These are phyloP conservation scores for Nemotelus nigrinus DNA, from an alignment of 2,888 invertebrate species.

Conservation along the genomic window DNA sequence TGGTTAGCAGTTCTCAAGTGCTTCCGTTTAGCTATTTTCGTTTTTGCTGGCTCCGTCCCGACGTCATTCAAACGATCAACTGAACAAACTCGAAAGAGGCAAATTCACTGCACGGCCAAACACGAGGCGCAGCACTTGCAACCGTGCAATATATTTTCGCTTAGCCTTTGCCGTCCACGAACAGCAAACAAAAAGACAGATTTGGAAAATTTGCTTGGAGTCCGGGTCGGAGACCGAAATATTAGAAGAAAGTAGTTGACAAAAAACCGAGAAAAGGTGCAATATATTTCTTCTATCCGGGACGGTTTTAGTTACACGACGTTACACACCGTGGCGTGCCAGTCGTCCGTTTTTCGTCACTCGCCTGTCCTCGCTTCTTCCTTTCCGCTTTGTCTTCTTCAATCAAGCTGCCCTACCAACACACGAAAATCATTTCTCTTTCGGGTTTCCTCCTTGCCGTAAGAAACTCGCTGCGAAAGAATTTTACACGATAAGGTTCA, in stretches of 20 bases:
- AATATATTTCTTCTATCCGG: constrained; percentile 52
- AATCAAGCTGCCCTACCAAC: constrained; percentile 26
- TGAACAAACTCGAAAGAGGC: background rate
- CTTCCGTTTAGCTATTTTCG: background rate
- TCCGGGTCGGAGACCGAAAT: background rate
- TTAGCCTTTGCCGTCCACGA: background rate
- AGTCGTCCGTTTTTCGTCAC: constrained; percentile 31
- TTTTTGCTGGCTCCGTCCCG: background rate
- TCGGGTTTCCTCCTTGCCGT: constrained; percentile 31
- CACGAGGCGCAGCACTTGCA: background rate
- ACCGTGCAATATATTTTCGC: constrained; percentile 2
- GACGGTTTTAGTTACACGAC: constrained; percentile 56
- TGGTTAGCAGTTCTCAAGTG: background rate
- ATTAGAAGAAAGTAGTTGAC: constrained; percentile 3
- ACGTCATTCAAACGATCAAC: background rate
- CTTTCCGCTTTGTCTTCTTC: constrained; percentile 31
- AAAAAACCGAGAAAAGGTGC: constrained; percentile 24
- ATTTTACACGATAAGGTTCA: constrained; percentile 23
- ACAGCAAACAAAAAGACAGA: constrained; percentile 2
- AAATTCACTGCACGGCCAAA: background rate
- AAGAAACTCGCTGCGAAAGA: constrained; percentile 2
- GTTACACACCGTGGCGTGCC: constrained; percentile 53
- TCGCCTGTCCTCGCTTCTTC: constrained; percentile 31
- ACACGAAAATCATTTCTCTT: constrained; percentile 41
- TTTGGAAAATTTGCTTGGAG: background rate